Percentiles rank a stretch among this genome's conserved stretches.
Evolutionary conservation across 2,888 invertebrate genomes (phyloP).

Genomic region (Meiosimyza platycephala): DNA sequence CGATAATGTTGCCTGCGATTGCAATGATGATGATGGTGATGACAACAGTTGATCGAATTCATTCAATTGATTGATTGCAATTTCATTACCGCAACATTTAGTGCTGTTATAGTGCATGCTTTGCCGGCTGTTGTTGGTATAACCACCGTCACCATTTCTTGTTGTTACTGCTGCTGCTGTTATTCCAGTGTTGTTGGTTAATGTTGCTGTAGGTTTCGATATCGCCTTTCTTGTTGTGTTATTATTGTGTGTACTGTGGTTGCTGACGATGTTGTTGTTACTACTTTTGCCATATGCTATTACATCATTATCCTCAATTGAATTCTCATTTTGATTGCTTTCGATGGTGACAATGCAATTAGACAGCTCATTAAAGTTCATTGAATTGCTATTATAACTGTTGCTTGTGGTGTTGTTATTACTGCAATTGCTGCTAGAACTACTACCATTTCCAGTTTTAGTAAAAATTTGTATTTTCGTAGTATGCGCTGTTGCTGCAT

Average conservation of each 20-base stretch:
- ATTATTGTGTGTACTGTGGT: background rate
- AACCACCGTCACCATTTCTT: conserved; percentile 35
- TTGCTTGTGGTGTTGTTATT: conserved; percentile 23
- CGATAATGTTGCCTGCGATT: conserved; percentile 34
- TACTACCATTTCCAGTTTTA: conserved; percentile 36
- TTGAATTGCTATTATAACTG: conserved; percentile 62
- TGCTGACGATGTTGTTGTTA: conserved; percentile 28
- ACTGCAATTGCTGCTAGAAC: conserved; percentile 37
- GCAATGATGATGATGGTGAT: conserved; percentile 32
- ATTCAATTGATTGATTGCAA: conserved; percentile 57
- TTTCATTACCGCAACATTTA: conserved; percentile 46
- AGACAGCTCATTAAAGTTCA: conserved; percentile 68
- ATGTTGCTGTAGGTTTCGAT: conserved; percentile 44
- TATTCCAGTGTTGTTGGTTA: conserved; percentile 39
- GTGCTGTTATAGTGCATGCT: conserved; percentile 16
- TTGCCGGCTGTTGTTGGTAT: conserved; percentile 48
- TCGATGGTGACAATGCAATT: conserved; percentile 68
- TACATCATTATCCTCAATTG: conserved; percentile 46
- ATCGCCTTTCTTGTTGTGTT: conserved; percentile 47
- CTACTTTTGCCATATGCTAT: conserved; percentile 36
- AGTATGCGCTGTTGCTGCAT: conserved; percentile 39
- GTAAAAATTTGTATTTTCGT: conserved; percentile 21
- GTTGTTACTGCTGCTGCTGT: conserved; percentile 36
- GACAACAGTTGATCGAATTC: conserved; percentile 57
- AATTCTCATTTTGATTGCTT: conserved; percentile 56